These are phyloP conservation scores for Reticulitermes lucifugus DNA, from an alignment of 2,888 invertebrate genomes.

Conservation along the genomic window DNA sequence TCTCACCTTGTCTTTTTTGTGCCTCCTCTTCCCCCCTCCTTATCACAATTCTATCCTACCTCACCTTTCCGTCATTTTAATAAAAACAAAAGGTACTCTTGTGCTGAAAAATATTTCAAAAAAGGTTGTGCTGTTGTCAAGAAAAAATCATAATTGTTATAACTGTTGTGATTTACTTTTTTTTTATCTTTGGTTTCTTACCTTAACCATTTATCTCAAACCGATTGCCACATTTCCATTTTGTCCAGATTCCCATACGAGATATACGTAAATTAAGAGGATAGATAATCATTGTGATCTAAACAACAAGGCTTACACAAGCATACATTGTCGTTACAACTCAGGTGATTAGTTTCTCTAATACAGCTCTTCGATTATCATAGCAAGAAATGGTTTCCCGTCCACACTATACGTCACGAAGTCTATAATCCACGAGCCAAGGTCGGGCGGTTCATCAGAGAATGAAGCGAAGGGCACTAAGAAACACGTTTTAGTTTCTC, in stretches of 20 bases:
- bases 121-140: slow-evolving; percentile 67
- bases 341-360: slow-evolving; percentile 61
- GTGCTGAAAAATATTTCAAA: slow-evolving; percentile 60
- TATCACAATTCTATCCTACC: slow-evolving; percentile 39
- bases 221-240: slow-evolving; percentile 25
- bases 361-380: neutral
- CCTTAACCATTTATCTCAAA: slow-evolving; percentile 18
- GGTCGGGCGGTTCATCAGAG: neutral
- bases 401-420: neutral
- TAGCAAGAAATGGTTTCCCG: neutral
- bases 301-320: slow-evolving; percentile 56
- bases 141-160: slow-evolving; percentile 62
- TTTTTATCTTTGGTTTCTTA: slow-evolving; percentile 52
- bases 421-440: neutral
- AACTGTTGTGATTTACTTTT: slow-evolving; percentile 66
- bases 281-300: slow-evolving; percentile 54
- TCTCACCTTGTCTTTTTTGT: slow-evolving; percentile 31
- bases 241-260: slow-evolving; percentile 55
- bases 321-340: slow-evolving; percentile 65
- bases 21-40: slow-evolving; percentile 31
- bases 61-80: slow-evolving; percentile 52
- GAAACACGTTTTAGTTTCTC: no score
- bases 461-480: neutral
- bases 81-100: slow-evolving; percentile 55
- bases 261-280: slow-evolving; percentile 66